Base-by-base conservation (phyloP, 2,888 invertebrate species). In the Mythimna ferrago region DNA sequence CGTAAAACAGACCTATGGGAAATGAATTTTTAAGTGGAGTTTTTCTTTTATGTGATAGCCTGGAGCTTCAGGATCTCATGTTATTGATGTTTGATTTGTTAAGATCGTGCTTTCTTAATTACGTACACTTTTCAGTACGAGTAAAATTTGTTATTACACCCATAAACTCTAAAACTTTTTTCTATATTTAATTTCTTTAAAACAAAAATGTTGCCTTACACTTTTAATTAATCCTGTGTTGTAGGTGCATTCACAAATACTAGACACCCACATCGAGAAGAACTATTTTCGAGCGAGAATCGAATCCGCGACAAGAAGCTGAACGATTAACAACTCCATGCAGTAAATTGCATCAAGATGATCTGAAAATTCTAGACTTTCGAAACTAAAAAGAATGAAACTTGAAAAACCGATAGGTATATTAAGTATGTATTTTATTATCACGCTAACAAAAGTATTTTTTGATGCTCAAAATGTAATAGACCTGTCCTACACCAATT, bases 11-110 rank as follows among this genome's bases (percentile, higher is more conserved):
- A 77, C 66, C 77, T 74, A 44, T 44, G 82, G 79, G 79, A 66
- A 77, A 80, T 82, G 19, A 76, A 44, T 62, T 38, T 76, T 68
- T 62, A 77, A 81, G 82, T 67, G 72, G 60, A 66, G 69, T 44
- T 78, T 58, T 71, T 48, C 35, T 64, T 68, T 57, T 65, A 19
- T 19, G 6, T 32, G 16, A 7, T 16, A 35, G 19, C 19, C 19
- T 35, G 9, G 35, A 35, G 57, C 26, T 35, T 35, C 32, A 57
- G 16, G 19, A 57, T 11, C 16, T 58, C 19, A 35, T 58, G 16
- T 6, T 60, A 44, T 16, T 76, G 53, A 26, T 16, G 5, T 48
- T 68, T 35, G 35, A 19, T 58, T 19, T 2, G 19, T 4, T 32
- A 32, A 32, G 19, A 16, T 9, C 7, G 9, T 16, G 57, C 2